These are phyloP conservation scores for Silurus meridionalis DNA, from an alignment of 2,113 vertebrate genomes.

Conservation along the genomic window DNA sequence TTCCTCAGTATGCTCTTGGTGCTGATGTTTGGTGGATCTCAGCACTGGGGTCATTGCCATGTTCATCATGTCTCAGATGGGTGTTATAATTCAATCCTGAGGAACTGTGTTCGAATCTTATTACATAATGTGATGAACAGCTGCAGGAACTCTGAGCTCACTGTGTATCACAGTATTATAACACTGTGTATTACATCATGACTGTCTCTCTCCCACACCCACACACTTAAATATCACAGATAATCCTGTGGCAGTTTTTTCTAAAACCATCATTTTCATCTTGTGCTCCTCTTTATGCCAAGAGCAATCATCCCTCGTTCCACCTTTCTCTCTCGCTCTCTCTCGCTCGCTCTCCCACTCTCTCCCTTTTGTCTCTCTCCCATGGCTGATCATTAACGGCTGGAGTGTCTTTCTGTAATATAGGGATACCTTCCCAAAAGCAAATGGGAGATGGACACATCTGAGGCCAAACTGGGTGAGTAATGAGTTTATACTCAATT, in stretches of 20 bases:
- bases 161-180: too few relatives aligned
- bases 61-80: background rate
- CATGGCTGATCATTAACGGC: slow-evolving; percentile 80
- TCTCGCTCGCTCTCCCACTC: slow-evolving; percentile 10
- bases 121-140: too few relatives aligned
- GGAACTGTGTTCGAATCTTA: too few relatives aligned
- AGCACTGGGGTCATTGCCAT: background rate
- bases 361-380: slow-evolving; percentile 55
- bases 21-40: background rate
- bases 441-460: slow-evolving; percentile 99
- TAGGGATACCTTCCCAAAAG: slow-evolving; percentile 99
- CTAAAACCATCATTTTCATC: slow-evolving; percentile 36
- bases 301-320: slow-evolving; percentile 37
- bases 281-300: slow-evolving; percentile 32
- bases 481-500: slow-evolving; percentile 59
- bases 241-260: slow-evolving; percentile 31
- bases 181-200: background rate
- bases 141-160: too few relatives aligned
- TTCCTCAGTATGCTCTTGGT: background rate
- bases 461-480: slow-evolving; percentile 98
- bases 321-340: slow-evolving; percentile 42
- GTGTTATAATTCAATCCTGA: too few relatives aligned
- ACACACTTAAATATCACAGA: background rate
- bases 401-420: slow-evolving; percentile 96
- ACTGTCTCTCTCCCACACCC: background rate